phyloP scores from a whole-genome alignment of 2,113 vertebrate genomes.

The Macrotis lagotis region DNA sequence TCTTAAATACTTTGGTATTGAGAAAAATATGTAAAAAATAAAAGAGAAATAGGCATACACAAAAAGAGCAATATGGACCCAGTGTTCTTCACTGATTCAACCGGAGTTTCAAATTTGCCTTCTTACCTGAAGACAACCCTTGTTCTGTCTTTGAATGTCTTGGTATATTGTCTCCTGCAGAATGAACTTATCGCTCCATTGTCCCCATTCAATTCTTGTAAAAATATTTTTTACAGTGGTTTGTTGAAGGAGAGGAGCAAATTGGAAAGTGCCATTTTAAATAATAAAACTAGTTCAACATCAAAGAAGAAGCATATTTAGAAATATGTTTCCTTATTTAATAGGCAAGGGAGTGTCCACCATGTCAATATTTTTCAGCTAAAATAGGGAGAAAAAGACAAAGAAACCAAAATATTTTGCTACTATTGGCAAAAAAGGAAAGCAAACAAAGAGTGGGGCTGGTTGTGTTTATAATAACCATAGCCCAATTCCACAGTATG shows the following conservation, averaged over 20 bases:
- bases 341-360: not conserved
- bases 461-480: not conserved
- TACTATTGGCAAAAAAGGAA: slow-evolving; percentile 2
- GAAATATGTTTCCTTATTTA: slow-evolving; percentile 16
- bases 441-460: slow-evolving; percentile 50
- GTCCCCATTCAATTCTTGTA: not conserved
- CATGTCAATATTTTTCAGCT: slow-evolving; percentile 11
- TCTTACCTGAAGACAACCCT: not conserved
- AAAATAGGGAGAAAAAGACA: slow-evolving; percentile 12
- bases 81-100: not conserved
- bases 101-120: not conserved
- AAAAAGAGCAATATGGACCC: not conserved
- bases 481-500: not conserved
- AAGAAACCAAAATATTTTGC: not conserved
- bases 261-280: not conserved
- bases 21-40: not conserved
- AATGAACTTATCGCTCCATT: not conserved
- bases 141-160: not conserved
- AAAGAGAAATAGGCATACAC: not conserved
- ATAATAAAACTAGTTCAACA: not conserved
- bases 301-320: slow-evolving; percentile 22
- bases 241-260: not conserved
- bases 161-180: not conserved
- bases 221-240: not conserved
- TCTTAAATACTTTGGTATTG: not conserved